phyloP scores from a whole-genome alignment of 2,888 invertebrate genomes.

The Rhamnusium bicolor region DNA sequence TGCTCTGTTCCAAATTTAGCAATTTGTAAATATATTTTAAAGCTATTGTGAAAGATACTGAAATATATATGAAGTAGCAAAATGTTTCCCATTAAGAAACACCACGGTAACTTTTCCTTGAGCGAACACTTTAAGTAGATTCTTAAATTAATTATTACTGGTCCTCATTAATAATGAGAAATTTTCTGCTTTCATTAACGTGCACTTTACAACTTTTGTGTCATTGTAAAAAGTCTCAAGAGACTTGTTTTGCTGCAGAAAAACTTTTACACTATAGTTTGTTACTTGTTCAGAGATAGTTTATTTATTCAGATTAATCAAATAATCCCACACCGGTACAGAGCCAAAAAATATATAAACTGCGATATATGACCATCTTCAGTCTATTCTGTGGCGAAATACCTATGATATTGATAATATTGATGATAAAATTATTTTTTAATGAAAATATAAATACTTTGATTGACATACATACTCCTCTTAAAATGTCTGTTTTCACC shows the following conservation, averaged over 20 bases:
- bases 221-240: conserved; percentile 6
- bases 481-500: no score
- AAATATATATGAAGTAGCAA: conserved; percentile 1
- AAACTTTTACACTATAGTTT: background rate
- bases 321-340: no score
- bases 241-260: background rate
- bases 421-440: no score
- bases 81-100: conserved; percentile 1
- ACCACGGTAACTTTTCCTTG: conserved; percentile 9
- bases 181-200: conserved; percentile 8
- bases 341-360: no score
- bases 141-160: conserved; percentile 30
- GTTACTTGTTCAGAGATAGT: background rate
- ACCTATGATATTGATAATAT: no score
- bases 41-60: background rate
- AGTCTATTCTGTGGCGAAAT: no score
- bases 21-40: conserved; percentile 1
- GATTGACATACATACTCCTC: no score
- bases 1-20: background rate
- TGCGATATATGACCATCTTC: no score
- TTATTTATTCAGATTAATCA: no score
- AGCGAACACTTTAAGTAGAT: background rate
- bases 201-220: conserved; percentile 9
- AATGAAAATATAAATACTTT: no score
- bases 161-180: conserved; percentile 20